Conservation (phyloP, 2,113 vertebrate genomes). For the Cyphomyrus plagiostoma region DNA sequence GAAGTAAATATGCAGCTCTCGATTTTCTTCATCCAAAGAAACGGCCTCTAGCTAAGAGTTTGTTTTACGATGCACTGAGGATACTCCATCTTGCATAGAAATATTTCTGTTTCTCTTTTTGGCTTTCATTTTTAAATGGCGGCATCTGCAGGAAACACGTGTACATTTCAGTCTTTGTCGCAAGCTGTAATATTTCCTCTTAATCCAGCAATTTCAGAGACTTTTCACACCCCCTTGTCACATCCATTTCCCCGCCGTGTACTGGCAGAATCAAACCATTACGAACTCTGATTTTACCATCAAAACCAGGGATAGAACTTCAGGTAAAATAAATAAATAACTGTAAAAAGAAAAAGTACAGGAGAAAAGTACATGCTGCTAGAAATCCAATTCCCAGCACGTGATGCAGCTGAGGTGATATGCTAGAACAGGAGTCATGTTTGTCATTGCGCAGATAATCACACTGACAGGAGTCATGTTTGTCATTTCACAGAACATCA, state of each 20-base stretch:
- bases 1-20: constrained; percentile 18
- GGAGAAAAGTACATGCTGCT: not conserved
- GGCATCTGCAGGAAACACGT: constrained; percentile 4
- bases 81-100: constrained; percentile 21
- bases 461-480: too few species aligned
- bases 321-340: not conserved
- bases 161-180: not conserved
- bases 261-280: not conserved
- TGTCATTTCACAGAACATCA: too few species aligned
- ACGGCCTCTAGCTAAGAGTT: not conserved
- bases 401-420: not conserved
- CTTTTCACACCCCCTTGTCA: not conserved
- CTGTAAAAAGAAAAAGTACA: not conserved
- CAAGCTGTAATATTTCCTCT: not conserved
- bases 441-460: not conserved
- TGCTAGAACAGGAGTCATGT: not conserved
- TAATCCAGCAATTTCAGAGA: not conserved
- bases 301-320: not conserved
- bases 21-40: not conserved
- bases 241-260: not conserved
- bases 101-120: not conserved
- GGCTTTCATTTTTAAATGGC: not conserved
- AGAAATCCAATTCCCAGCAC: not conserved
- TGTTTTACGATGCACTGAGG: constrained; percentile 1
- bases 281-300: not conserved